Conservation (phyloP, 2,888 invertebrate species). For the Pyrgus malvae region DNA sequence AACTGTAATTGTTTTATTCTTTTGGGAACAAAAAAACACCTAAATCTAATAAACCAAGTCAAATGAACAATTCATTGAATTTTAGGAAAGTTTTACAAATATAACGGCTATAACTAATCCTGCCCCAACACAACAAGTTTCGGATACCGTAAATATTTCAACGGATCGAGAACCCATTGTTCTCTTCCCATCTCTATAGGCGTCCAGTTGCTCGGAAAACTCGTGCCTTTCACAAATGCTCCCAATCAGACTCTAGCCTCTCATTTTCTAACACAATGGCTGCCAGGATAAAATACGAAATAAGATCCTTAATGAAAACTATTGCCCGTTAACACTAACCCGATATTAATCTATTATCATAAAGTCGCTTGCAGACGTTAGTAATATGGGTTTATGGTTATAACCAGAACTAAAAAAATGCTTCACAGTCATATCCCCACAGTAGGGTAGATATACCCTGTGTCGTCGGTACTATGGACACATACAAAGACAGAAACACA, state of each 20-base stretch:
- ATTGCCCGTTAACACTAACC: slow-evolving; percentile 38
- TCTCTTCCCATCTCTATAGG: slow-evolving; percentile 14
- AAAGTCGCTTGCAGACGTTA: slow-evolving; percentile 42
- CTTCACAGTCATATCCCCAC: too few relatives aligned
- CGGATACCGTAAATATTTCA: background rate
- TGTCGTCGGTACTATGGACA: too few relatives aligned
- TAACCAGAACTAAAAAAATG: background rate
- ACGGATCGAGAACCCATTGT: background rate
- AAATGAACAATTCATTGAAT: too few relatives aligned
- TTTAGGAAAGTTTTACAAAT: too few relatives aligned
- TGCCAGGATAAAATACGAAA: slow-evolving; percentile 41
- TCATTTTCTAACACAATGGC: slow-evolving; percentile 39
- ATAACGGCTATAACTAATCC: too few relatives aligned
- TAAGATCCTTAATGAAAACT: slow-evolving; percentile 46
- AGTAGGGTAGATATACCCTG: too few relatives aligned
- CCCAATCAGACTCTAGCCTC: slow-evolving; percentile 42
- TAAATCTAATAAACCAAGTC: too few relatives aligned
- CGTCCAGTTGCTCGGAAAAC: slow-evolving; percentile 33
- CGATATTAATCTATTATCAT: slow-evolving; percentile 44
- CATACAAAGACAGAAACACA: too few relatives aligned
- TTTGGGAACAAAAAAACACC: too few relatives aligned
- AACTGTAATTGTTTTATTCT: too few relatives aligned
- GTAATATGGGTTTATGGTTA: slow-evolving; percentile 1
- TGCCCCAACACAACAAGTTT: too few relatives aligned
- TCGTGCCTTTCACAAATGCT: slow-evolving; percentile 43